Conservation (phyloP, 2,113 vertebrate species). For the Poeciliopsis prolifica region DNA sequence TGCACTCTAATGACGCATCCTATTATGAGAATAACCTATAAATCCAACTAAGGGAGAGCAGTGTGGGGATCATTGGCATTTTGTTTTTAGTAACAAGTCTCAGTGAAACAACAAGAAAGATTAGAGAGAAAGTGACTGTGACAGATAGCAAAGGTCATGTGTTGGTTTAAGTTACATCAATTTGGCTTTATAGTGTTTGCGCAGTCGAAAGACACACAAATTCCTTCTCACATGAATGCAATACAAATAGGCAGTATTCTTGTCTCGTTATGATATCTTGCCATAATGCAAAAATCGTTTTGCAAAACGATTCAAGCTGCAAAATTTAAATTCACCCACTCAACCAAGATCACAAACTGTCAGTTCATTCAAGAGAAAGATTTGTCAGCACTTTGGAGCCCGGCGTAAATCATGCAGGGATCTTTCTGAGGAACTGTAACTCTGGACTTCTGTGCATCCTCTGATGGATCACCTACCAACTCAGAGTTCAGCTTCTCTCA, state of each 20-base stretch:
- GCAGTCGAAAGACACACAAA: not conserved
- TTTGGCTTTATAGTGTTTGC: conserved; percentile 6
- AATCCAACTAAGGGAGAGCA: not conserved
- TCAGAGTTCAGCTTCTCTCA: conserved; percentile 23
- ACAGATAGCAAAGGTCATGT: conserved; percentile 14
- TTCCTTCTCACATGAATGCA: not conserved
- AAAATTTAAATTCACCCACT: conserved; percentile 32
- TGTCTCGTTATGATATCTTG: conserved; percentile 24
- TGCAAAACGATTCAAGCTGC: conserved; percentile 31
- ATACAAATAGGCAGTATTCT: conserved; percentile 5
- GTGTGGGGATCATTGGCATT: not conserved
- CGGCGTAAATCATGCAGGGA: conserved; percentile 57
- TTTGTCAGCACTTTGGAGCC: conserved; percentile 63
- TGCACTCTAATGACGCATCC: not conserved
- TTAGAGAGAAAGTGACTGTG: not conserved
- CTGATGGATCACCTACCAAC: conserved; percentile 50
- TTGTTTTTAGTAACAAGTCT: not conserved
- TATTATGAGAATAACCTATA: not conserved
- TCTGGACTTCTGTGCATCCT: conserved; percentile 33
- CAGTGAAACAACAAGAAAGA: not conserved
- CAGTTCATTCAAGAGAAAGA: conserved; percentile 32
- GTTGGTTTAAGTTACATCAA: not conserved
- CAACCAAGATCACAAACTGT: conserved; percentile 24
- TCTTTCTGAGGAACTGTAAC: conserved; percentile 58
- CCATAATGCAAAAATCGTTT: conserved; percentile 39